Percentiles rank a stretch among this genome's conserved stretches.
These are phyloP conservation scores for Sinopyrophorus schimmeli DNA, from an alignment of 2,888 invertebrate genomes.

Conservation along the genomic window DNA sequence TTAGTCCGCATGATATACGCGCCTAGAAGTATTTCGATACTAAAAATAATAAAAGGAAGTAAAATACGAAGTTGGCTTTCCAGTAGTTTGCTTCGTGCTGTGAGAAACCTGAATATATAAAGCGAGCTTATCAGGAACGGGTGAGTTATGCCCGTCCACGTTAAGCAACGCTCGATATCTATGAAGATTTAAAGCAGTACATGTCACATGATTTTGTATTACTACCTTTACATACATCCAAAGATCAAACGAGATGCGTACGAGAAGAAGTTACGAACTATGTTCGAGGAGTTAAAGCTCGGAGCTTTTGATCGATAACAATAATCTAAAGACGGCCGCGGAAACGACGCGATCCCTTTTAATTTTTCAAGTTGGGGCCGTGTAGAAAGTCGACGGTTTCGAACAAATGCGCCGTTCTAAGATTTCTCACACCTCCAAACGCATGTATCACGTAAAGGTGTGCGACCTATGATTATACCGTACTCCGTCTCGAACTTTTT, in stretches of 20 bases:
- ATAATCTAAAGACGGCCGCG: background rate
- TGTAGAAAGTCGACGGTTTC: constrained; percentile 17
- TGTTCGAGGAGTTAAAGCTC: too few species aligned
- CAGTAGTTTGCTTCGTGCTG: constrained; percentile 41
- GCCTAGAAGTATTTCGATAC: too few species aligned
- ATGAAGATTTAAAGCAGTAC: constrained; percentile 35
- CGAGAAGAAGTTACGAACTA: constrained; percentile 25
- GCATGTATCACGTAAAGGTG: constrained; percentile 17
- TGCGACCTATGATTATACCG: constrained; percentile 23
- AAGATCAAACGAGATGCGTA: constrained; percentile 27
- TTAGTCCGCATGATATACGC: too few species aligned
- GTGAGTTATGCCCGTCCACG: constrained; percentile 40
- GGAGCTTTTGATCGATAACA: too few species aligned
- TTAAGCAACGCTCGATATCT: constrained; percentile 40
- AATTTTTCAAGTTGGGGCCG: constrained; percentile 6
- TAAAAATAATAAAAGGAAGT: constrained; percentile 24
- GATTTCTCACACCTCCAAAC: constrained; percentile 19
- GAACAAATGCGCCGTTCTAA: constrained; percentile 8
- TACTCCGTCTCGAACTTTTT: too few species aligned
- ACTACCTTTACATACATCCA: constrained; percentile 26
- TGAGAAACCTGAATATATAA: constrained; percentile 41
- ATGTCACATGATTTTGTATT: constrained; percentile 33
- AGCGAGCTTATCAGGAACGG: constrained; percentile 39
- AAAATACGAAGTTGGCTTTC: constrained; percentile 35
- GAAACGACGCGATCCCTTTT: constrained; percentile 8